Base-by-base conservation (phyloP, 1,140 invertebrate species). In the Lasaia peninsularis region DNA sequence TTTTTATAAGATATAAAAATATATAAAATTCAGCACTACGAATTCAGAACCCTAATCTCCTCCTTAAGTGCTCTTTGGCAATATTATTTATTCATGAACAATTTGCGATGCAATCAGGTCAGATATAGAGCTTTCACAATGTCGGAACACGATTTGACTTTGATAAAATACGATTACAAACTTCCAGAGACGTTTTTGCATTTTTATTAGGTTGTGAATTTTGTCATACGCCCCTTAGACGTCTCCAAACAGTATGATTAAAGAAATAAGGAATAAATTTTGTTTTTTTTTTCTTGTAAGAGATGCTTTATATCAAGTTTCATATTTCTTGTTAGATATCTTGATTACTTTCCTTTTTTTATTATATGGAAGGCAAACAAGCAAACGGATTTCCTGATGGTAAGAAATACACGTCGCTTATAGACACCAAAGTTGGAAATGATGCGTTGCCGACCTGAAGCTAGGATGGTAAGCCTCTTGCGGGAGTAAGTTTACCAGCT, bases 71-170 rank as follows among this genome's bases (percentile, higher is more conserved):
- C 69, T 62, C 71, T 77, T 66, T 76, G 63, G 60, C 62, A 65
- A 60, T 80, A 84, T 84, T 82, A 86, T 78, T 81, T 86, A 84
- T 86, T 86, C 80, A 86, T 86, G 82, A 84, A 82, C 78, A 86
- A 84, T 86, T 86, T 86, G 75, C 74, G 75, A 80, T 84, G 78
- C 83, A 84, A 86, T 84, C 80, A 83, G 78, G 79, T 86, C 80
- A 83, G 71, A 77, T 75, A 78, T 65, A 75, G 68, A 62, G 65
- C 69, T 71, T 54, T 69, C 61, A 73, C 74, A 75, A 80, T 77
- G 75, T 78, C 68, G 69, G 71, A 77, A 79, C 74, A 68, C 63
- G 72, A 80, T 82, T 78, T 71, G 76, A 78, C 78, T 81, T 78
- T 82, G 78, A 85, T 76, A 73, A 82, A 85, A 82, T 75, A 72